These are phyloP conservation scores for Ophonus ardosiacus DNA, from an alignment of 2,888 invertebrate genomes.

Conservation along the genomic window DNA sequence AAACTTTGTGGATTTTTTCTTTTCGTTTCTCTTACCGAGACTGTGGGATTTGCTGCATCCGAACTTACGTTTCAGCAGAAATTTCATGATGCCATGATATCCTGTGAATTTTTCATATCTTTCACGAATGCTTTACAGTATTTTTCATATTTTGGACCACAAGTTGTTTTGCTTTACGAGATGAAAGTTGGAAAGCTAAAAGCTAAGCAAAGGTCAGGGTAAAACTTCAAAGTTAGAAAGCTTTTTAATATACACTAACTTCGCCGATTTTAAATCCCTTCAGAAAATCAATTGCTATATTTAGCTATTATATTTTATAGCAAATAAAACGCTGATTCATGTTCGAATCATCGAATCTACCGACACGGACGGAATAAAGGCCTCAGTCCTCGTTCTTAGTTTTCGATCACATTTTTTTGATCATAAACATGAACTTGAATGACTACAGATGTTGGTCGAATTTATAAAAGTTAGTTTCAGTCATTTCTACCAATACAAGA, in stretches of 20 bases:
- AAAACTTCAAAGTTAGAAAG: conserved; percentile 18
- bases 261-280: neutral
- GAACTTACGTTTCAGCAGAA: conserved; percentile 60
- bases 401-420: too few relatives aligned
- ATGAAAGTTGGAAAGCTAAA: too few relatives aligned
- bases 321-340: too few relatives aligned
- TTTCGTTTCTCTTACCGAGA: conserved; percentile 42
- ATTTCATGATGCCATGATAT: conserved; percentile 53
- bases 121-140: conserved; percentile 49
- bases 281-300: neutral
- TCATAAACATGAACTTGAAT: too few relatives aligned
- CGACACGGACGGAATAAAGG: too few relatives aligned
- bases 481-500: too few relatives aligned
- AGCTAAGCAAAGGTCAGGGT: neutral
- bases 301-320: too few relatives aligned
- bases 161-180: conserved; percentile 50
- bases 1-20: conserved; percentile 60
- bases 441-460: too few relatives aligned
- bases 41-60: conserved; percentile 56
- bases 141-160: conserved; percentile 61
- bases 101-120: conserved; percentile 61
- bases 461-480: too few relatives aligned
- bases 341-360: too few relatives aligned
- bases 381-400: too few relatives aligned
- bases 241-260: neutral